These are phyloP conservation scores for Pseudachorutes palmiensis DNA, from an alignment of 1,140 invertebrate genomes.

Conservation along the genomic window DNA sequence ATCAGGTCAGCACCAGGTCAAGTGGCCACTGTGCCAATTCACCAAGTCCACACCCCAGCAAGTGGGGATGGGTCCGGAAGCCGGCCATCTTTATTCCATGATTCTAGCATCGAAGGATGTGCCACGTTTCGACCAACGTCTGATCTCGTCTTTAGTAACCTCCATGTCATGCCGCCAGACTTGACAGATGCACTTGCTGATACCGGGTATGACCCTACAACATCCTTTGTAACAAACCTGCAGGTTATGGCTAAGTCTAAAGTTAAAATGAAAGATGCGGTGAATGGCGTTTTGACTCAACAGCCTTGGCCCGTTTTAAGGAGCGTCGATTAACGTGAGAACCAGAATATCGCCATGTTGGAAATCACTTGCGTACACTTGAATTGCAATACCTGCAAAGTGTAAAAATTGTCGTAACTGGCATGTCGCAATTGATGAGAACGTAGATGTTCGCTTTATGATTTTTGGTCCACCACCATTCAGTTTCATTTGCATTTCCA, in stretches of 20 bases:
- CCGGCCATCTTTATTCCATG: background rate
- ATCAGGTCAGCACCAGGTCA: no score
- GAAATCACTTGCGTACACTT: no score
- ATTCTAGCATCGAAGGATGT: background rate
- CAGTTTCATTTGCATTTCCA: no score
- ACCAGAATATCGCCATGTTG: no score
- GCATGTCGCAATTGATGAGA: no score
- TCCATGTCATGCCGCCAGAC: slow-evolving; percentile 1
- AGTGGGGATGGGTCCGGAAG: background rate
- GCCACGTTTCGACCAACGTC: background rate
- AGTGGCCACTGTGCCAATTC: no score
- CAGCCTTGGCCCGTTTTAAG: background rate
- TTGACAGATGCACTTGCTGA: background rate
- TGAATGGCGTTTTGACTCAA: background rate
- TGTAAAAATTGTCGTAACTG: no score
- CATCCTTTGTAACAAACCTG: background rate
- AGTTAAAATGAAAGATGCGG: background rate
- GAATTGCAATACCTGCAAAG: no score
- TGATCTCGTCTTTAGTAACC: slow-evolving; percentile 1
- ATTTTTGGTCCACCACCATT: no score
- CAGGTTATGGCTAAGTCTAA: background rate
- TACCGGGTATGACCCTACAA: background rate
- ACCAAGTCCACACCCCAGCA: background rate
- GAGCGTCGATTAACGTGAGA: no score
- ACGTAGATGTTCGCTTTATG: no score